phyloP scores from a whole-genome alignment of 2,888 invertebrate species.

The Endotricha flammealis region DNA sequence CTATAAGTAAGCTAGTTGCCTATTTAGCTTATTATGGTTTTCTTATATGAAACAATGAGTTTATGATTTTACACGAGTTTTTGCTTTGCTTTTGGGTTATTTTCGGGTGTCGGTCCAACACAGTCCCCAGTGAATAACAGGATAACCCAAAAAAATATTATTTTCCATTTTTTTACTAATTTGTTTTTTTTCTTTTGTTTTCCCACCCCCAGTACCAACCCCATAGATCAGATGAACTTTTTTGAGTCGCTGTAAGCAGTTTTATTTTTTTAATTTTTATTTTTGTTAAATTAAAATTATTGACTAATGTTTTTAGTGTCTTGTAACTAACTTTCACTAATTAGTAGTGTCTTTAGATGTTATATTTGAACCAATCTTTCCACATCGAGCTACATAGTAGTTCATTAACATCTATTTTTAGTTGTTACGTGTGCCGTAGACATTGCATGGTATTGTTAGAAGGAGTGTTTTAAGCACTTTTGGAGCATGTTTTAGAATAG shows the following conservation, averaged over 20 bases:
- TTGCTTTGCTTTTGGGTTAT: slow-evolving; percentile 34
- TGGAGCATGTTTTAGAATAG: slow-evolving; percentile 1
- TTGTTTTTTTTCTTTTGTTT: slow-evolving; percentile 46
- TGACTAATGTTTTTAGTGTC: slow-evolving; percentile 20
- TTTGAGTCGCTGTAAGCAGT: slow-evolving; percentile 75
- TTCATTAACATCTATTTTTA: slow-evolving; percentile 13
- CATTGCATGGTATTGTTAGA: slow-evolving; percentile 6
- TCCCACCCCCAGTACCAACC: slow-evolving; percentile 69
- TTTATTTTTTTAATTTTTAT: slow-evolving; percentile 41
- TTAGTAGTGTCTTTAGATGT: slow-evolving; percentile 14
- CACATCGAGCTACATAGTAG: slow-evolving; percentile 9
- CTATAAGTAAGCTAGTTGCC: slow-evolving; percentile 5
- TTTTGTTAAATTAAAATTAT: slow-evolving; percentile 21
- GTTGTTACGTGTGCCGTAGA: slow-evolving; percentile 6
- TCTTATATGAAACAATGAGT: slow-evolving; percentile 2
- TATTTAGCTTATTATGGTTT: slow-evolving; percentile 3
- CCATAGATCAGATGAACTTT: slow-evolving; percentile 78
- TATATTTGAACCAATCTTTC: slow-evolving; percentile 2
- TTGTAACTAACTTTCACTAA: slow-evolving; percentile 26
- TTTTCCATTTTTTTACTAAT: slow-evolving; percentile 52
- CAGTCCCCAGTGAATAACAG: slow-evolving; percentile 33
- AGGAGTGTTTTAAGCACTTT: no score
- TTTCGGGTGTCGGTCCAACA: slow-evolving; percentile 36
- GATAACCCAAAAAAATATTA: slow-evolving; percentile 20
- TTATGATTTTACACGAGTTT: slow-evolving; percentile 1